A percentile compares a stretch with the other conserved stretches of the same genome.
Evolutionary conservation across 2,797 vertebrate genomes (phyloP).

Genomic region (Anabacerthia variegaticeps): DNA sequence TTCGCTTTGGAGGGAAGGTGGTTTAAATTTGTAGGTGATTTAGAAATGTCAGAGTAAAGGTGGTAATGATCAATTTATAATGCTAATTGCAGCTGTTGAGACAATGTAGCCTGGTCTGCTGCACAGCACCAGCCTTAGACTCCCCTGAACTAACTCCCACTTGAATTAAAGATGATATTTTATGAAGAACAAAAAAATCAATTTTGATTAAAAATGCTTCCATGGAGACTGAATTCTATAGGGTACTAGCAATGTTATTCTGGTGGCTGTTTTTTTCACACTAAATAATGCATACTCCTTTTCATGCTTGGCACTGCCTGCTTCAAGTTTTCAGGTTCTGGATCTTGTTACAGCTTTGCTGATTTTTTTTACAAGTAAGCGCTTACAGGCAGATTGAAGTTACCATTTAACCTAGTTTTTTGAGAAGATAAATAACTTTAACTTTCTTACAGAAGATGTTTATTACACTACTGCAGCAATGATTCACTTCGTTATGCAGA

Average conservation of each 20-base stretch:
- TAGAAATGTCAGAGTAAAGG: neutral
- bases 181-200: neutral
- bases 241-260: neutral
- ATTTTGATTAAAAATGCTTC: neutral
- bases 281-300: neutral
- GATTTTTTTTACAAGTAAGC: neutral
- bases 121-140: neutral
- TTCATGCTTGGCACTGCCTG: neutral
- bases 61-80: neutral
- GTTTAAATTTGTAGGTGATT: neutral
- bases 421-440: neutral
- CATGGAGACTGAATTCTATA: neutral
- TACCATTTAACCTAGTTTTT: neutral
- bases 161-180: neutral
- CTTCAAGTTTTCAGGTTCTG: neutral
- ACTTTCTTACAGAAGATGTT: neutral
- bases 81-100: neutral
- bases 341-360: neutral
- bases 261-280: neutral
- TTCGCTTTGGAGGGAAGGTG: neutral
- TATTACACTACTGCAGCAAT: neutral
- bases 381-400: neutral
- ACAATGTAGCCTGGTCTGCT: neutral
- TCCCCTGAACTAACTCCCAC: neutral
- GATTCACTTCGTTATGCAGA: neutral